These are phyloP conservation scores for Salpingus planirostris DNA, from an alignment of 2,888 invertebrate genomes.

Conservation along the genomic window DNA sequence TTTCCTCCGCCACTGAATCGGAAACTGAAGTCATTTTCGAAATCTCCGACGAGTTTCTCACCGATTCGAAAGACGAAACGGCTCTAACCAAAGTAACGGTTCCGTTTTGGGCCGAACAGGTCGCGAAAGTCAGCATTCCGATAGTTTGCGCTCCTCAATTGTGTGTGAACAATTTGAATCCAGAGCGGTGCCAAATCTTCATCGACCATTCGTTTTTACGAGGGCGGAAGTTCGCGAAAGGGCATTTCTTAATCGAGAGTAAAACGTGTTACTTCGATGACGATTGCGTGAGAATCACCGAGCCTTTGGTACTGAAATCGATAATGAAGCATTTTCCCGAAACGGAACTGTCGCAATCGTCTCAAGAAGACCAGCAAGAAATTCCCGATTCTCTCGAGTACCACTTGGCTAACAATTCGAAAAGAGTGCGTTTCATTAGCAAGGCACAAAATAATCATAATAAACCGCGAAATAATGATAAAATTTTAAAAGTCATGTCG, in stretches of 20 bases:
- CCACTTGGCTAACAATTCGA: slow-evolving; percentile 21
- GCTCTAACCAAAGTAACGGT: too few relatives aligned
- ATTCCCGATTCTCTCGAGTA: slow-evolving; percentile 29
- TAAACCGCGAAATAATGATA: slow-evolving; percentile 21
- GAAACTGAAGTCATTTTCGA: neutral
- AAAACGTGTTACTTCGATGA: slow-evolving; percentile 14
- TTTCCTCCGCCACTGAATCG: neutral
- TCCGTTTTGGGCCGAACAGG: neutral
- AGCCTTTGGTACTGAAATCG: slow-evolving; percentile 30
- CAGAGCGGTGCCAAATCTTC: neutral
- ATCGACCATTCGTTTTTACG: too few relatives aligned
- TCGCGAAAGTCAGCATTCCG: slow-evolving; percentile 18
- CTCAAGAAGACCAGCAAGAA: slow-evolving; percentile 16
- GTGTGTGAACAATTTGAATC: slow-evolving; percentile 6
- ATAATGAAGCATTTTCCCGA: slow-evolving; percentile 22
- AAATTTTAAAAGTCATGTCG: slow-evolving; percentile 37
- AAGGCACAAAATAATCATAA: too few relatives aligned
- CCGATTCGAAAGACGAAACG: too few relatives aligned
- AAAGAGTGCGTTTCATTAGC: slow-evolving; percentile 28
- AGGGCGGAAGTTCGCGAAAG: neutral
- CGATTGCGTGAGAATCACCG: slow-evolving; percentile 18
- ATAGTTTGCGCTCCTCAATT: slow-evolving; percentile 28
- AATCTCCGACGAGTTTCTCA: slow-evolving; percentile 5
- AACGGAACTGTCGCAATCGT: neutral
- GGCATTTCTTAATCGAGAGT: slow-evolving; percentile 7